Evolutionary conservation across 2,888 invertebrate genomes (phyloP), one percentile per base, ranked within the genome.

Genomic region (Dryadula phaetusa): DNA sequence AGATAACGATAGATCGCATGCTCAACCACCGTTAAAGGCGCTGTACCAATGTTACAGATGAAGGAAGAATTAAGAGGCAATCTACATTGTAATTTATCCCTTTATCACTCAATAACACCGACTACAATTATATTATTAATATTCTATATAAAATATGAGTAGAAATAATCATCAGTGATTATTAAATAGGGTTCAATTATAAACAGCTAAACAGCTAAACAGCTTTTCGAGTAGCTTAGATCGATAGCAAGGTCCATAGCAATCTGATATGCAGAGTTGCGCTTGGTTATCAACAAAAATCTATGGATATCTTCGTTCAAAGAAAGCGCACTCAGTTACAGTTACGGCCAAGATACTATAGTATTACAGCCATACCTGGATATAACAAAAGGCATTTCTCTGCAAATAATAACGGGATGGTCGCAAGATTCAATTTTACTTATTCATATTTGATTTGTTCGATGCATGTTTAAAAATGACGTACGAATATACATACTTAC

Each of bases 341-440:
- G 70, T 66, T 70, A 68, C 49, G 46, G 22, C 34, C 20, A 56
- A 66, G 64, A 69, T 70, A 64, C 64, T 64, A 68, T 64, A 61
- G 64, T 60, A 65, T 64, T 66, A 66, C 58, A 58, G 63, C 71
- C 70, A 69, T 71, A 73, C 65, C 72, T 67, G 73, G 72, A 67
- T 67, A 66, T 46, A 65, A 61, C 66, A 62, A 67, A 66, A 65
- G 64, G 68, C 72, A 72, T 68, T 70, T 72, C 71, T 66, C 66
- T 56, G 64, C 72, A 70, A 70, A 71, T 70, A 71, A 70, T 72
- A 71, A 70, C 74, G 72, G 73, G 62, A 63, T 49, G 37, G 60
- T 44, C 66, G 72, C 62, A 47, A 53, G 70, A 70, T 72, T 63
- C 71, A 62, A 70, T 60, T 46, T 44, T 42, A 62, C 53, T 37